Percentiles rank a stretch among this genome's conserved stretches.
phyloP scores from a whole-genome alignment of 2,888 invertebrate species.

The Iselma pallidipennis region DNA sequence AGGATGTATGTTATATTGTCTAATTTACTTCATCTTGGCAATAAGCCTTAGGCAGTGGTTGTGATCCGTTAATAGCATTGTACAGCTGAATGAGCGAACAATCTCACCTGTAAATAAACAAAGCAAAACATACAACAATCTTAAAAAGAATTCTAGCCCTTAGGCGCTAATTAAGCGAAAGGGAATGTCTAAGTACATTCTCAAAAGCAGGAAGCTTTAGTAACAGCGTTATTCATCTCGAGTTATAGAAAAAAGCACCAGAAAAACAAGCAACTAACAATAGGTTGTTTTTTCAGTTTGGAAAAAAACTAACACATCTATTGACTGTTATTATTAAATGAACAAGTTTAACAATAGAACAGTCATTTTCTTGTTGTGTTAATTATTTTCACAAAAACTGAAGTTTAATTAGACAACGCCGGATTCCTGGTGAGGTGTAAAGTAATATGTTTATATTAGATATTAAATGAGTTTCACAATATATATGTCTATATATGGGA shows the following conservation, averaged over 20 bases:
- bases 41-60: background rate
- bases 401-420: constrained; percentile 22
- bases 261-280: background rate
- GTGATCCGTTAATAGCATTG: background rate
- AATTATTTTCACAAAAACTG: constrained; percentile 17
- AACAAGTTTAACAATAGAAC: background rate
- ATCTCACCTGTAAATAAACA: background rate
- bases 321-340: background rate
- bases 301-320: background rate
- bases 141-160: constrained; percentile 13
- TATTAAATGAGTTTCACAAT: constrained; percentile 14
- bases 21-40: background rate
- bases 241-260: background rate
- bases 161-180: constrained; percentile 17
- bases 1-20: too few relatives aligned
- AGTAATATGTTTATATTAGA: constrained; percentile 18
- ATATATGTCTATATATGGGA: constrained; percentile 8
- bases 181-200: background rate
- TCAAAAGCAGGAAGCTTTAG: background rate
- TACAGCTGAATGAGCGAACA: background rate
- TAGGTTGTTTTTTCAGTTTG: too few relatives aligned
- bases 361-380: too few relatives aligned
- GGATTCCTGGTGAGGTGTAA: constrained; percentile 20
- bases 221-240: background rate
- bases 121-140: constrained; percentile 4